Percentiles rank a stretch among this genome's conserved stretches.
Conservation (phyloP, 2,113 vertebrate species). For the Labeo catla region DNA sequence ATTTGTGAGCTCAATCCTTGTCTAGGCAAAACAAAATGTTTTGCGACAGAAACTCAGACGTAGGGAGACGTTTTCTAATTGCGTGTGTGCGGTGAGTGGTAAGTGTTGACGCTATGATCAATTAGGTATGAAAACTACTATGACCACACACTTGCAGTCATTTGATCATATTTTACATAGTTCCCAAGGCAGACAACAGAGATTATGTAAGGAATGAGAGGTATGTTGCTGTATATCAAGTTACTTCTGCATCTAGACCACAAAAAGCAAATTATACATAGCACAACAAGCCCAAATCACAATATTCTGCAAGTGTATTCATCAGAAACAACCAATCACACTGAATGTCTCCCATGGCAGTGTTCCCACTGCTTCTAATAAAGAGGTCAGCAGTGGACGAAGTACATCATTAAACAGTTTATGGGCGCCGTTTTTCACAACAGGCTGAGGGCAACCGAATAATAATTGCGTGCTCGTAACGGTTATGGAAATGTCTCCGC, state of each 20-base stretch:
- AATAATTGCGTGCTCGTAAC: slow-evolving; percentile 44
- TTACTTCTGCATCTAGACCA: slow-evolving; percentile 1
- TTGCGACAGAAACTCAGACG: neutral
- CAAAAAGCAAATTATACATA: neutral
- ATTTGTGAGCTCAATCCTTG: neutral
- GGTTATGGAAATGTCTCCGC: slow-evolving; percentile 51
- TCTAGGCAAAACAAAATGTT: neutral
- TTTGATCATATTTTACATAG: slow-evolving; percentile 44
- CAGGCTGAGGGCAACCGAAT: neutral
- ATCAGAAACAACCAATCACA: neutral
- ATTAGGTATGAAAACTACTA: neutral
- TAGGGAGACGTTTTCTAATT: neutral
- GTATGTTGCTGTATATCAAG: slow-evolving; percentile 44
- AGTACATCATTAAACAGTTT: slow-evolving; percentile 13
- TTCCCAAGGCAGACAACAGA: slow-evolving; percentile 27
- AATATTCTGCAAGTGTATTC: neutral
- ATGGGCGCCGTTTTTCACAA: neutral
- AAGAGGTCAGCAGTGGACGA: neutral
- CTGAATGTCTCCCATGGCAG: slow-evolving; percentile 15
- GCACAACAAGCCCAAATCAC: neutral
- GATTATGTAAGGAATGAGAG: slow-evolving; percentile 56
- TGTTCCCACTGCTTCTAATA: neutral
- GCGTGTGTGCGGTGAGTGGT: neutral
- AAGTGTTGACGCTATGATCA: neutral
- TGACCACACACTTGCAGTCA: neutral